Percentiles rank a stretch among this genome's conserved stretches.
Conservation (phyloP, 23 tunicate species). For the Oikopleura dioica region DNA sequence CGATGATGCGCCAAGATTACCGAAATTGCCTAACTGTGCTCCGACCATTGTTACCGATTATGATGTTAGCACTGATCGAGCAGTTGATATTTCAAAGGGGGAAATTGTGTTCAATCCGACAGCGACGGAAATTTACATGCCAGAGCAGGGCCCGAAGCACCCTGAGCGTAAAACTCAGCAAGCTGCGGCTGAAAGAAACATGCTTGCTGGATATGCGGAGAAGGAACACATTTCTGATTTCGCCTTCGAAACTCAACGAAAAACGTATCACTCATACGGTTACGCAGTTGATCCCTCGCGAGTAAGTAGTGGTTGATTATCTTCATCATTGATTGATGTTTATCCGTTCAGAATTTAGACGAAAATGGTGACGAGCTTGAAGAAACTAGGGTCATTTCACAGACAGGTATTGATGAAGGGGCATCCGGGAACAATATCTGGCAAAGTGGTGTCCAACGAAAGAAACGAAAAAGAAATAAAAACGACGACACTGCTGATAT, state of each 20-base stretch:
- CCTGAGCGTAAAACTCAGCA: constrained; percentile 79
- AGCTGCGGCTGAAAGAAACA: constrained; percentile 61
- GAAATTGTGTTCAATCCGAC: constrained; percentile 72
- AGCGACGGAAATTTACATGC: constrained; percentile 45
- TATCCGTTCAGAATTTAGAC: background rate
- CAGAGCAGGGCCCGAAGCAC: constrained; percentile 79
- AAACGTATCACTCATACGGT: constrained; percentile 94
- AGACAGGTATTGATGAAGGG: background rate
- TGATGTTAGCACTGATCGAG: background rate
- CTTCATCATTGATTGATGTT: too few relatives aligned
- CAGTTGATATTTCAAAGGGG: background rate
- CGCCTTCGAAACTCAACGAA: constrained; percentile 83
- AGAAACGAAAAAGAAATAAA: constrained; percentile 14
- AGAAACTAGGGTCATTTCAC: background rate
- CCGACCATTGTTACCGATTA: background rate
- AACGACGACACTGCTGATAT: constrained; percentile 63
- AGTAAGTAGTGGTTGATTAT: too few relatives aligned
- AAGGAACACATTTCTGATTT: constrained; percentile 54
- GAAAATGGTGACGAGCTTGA: background rate
- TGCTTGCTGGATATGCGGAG: constrained; percentile 56
- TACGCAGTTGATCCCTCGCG: background rate
- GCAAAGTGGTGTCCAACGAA: background rate
- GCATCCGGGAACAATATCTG: background rate
- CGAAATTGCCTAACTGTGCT: too few relatives aligned
- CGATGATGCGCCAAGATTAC: too few relatives aligned